Percentiles rank a stretch among this genome's conserved stretches.
phyloP scores from a whole-genome alignment of 2,888 invertebrate genomes.

The Clunio marinus region DNA sequence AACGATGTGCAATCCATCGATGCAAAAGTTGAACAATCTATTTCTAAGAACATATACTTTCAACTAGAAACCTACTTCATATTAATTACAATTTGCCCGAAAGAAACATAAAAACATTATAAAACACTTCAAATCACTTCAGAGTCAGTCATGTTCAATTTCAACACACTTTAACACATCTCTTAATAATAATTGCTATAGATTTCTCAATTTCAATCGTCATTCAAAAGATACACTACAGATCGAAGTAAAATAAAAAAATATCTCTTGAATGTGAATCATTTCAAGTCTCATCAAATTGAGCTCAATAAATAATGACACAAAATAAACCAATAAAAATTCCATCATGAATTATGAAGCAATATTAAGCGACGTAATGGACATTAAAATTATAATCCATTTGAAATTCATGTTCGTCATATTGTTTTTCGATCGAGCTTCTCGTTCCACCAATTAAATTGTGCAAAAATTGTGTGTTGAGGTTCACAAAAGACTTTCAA shows the following conservation, averaged over 20 bases:
- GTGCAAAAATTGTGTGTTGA: constrained; percentile 14
- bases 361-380: constrained; percentile 29
- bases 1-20: too few species aligned
- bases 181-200: too few species aligned
- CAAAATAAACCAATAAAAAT: constrained; percentile 25
- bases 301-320: constrained; percentile 1
- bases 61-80: too few species aligned
- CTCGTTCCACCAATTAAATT: constrained; percentile 20
- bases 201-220: too few species aligned
- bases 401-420: constrained; percentile 20
- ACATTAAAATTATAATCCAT: constrained; percentile 34
- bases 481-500: background rate
- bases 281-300: background rate
- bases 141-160: too few species aligned
- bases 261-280: too few species aligned
- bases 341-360: constrained; percentile 35
- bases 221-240: background rate
- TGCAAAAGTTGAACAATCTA: too few species aligned
- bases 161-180: too few species aligned
- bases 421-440: background rate
- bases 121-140: too few species aligned
- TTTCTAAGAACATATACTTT: too few species aligned
- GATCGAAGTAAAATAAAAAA: background rate
- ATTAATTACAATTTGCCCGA: too few species aligned
- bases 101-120: too few species aligned